Evolutionary conservation across 2,888 invertebrate genomes (phyloP).

Genomic region (Meiosimyza decipiens): DNA sequence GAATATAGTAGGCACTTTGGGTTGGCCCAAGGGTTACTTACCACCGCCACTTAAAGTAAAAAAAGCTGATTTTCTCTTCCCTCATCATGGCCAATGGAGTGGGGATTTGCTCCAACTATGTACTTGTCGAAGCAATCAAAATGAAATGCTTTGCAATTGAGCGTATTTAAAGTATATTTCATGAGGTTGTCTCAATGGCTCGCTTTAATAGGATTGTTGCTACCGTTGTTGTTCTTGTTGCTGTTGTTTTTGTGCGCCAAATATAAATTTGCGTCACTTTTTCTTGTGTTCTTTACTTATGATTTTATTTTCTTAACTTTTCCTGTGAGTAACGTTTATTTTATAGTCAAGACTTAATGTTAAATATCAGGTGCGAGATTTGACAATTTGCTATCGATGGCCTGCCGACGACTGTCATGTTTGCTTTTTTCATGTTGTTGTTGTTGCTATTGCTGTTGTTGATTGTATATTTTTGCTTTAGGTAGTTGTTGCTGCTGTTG

Average conservation of each 20-base stretch:
- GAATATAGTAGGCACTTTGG: too few relatives aligned
- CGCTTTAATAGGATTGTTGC: conserved; percentile 16
- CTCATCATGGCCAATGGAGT: too few relatives aligned
- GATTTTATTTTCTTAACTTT: neutral
- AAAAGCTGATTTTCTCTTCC: too few relatives aligned
- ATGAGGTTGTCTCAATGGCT: neutral
- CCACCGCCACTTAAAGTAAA: too few relatives aligned
- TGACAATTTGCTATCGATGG: conserved; percentile 9
- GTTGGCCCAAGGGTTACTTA: too few relatives aligned
- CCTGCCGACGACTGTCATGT: neutral
- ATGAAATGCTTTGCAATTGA: conserved; percentile 22
- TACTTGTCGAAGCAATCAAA: conserved; percentile 29
- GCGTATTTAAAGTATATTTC: conserved; percentile 13
- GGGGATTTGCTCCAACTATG: too few relatives aligned
- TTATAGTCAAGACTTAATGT: conserved; percentile 1
- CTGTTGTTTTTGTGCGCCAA: neutral
- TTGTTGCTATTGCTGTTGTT: neutral
- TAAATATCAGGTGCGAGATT: conserved; percentile 18
- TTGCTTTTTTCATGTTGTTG: neutral
- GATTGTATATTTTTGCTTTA: neutral
- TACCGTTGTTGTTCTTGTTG: neutral
- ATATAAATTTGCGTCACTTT: neutral
- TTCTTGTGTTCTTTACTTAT: neutral
- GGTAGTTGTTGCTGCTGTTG: neutral
- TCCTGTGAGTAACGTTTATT: conserved; percentile 2